Conservation (phyloP, 2,113 vertebrate species). For the Cyrtonyx montezumae region DNA sequence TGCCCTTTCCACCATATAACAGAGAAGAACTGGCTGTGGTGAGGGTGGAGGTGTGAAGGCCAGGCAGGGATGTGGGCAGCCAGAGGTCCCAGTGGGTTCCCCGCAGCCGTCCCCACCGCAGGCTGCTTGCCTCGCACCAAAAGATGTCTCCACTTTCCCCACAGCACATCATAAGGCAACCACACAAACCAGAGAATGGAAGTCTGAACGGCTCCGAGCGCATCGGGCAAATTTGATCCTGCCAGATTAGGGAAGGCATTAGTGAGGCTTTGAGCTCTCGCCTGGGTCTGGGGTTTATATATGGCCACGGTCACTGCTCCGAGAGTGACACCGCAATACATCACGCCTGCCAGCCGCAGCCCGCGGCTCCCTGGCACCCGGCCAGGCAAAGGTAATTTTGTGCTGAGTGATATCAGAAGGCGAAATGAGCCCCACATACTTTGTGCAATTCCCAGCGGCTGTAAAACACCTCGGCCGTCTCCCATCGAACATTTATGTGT, state of each 20-base stretch:
- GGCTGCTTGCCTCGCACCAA: not conserved
- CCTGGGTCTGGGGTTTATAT: conserved; percentile 43
- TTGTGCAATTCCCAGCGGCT: conserved; percentile 65
- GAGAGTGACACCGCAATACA: conserved; percentile 53
- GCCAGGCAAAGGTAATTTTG: conserved; percentile 70
- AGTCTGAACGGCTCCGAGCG: not conserved
- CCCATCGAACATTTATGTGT: conserved; percentile 71
- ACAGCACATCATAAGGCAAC: not conserved
- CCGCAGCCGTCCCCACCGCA: not conserved
- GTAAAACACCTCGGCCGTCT: conserved; percentile 72
- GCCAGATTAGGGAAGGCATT: conserved; percentile 67
- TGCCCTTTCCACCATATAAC: not conserved
- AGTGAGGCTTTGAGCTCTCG: conserved; percentile 56
- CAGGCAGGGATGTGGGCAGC: not conserved
- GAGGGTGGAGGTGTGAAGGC: not conserved
- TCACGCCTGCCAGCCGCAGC: conserved; percentile 29
- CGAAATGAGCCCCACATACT: conserved; percentile 64
- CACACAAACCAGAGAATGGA: conserved; percentile 47
- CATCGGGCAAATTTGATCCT: conserved; percentile 50
- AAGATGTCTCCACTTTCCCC: conserved; percentile 36
- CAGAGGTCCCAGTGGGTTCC: rapidly evolving
- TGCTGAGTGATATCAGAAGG: conserved; percentile 74
- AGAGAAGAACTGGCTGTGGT: not conserved
- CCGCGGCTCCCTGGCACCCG: conserved; percentile 23
- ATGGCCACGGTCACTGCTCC: not conserved